Percentiles rank a stretch among this genome's conserved stretches.
phyloP scores from a whole-genome alignment of 2,797 vertebrate species.

The Channallabes apus region DNA sequence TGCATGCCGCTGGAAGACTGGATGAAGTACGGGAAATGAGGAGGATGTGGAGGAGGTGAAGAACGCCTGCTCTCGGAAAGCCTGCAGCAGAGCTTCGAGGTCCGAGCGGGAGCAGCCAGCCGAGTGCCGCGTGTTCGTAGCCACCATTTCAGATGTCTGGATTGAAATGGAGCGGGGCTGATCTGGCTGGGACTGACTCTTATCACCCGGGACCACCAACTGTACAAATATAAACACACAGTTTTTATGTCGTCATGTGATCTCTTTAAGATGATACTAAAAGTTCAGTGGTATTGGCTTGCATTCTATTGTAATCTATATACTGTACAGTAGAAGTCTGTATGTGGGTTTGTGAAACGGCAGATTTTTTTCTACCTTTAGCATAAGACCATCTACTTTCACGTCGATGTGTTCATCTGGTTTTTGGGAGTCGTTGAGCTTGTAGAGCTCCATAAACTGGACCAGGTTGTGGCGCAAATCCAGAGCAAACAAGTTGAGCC shows the following conservation, averaged over 20 bases:
- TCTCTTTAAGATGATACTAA: neutral
- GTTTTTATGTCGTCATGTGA: neutral
- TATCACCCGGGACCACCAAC: conserved; percentile 89
- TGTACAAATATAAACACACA: conserved; percentile 58
- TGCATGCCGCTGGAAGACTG: conserved; percentile 91
- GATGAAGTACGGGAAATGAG: conserved; percentile 80
- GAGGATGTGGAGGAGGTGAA: conserved; percentile 84
- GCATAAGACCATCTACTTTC: conserved; percentile 93
- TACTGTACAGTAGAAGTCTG: too few relatives aligned
- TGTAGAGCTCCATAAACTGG: conserved; percentile 98
- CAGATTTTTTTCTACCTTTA: conserved; percentile 79
- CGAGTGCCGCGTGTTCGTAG: conserved; percentile 90
- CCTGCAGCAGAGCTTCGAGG: conserved; percentile 89
- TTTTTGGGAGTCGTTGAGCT: conserved; percentile 90
- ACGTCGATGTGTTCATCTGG: conserved; percentile 96
- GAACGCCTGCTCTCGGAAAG: conserved; percentile 88
- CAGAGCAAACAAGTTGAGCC: conserved; percentile 93
- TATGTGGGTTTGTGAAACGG: neutral
- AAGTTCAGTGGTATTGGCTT: neutral
- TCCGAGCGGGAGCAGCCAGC: conserved; percentile 89
- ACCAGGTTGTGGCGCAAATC: conserved; percentile 95
- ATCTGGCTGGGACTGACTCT: conserved; percentile 82
- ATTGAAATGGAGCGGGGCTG: conserved; percentile 89
- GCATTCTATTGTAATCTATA: neutral
- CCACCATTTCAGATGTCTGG: conserved; percentile 97